phyloP scores from a whole-genome alignment of 1,140 invertebrate species.

The Periplaneta americana region DNA sequence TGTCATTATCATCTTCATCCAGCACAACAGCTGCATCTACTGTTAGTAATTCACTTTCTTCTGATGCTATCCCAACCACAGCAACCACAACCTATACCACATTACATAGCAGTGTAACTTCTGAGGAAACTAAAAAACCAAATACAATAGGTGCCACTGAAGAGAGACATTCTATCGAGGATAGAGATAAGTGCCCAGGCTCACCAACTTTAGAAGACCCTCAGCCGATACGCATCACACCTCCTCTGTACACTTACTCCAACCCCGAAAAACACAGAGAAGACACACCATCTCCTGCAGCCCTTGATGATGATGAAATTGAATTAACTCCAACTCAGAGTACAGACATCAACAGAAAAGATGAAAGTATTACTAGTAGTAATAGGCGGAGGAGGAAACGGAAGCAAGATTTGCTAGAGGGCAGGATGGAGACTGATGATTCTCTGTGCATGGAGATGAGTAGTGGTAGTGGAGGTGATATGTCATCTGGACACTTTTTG shows the following conservation, averaged over 20 bases:
- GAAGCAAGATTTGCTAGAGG: slow-evolving; percentile 41
- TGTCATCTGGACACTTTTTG: neutral
- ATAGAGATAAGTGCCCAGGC: slow-evolving; percentile 22
- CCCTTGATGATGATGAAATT: slow-evolving; percentile 26
- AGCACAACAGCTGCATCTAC: neutral
- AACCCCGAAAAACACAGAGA: slow-evolving; percentile 59
- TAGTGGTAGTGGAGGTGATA: neutral
- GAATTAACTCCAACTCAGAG: slow-evolving; percentile 22
- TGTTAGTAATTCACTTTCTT: neutral
- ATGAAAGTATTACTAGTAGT: slow-evolving; percentile 26
- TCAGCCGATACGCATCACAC: slow-evolving; percentile 60
- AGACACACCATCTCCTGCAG: slow-evolving; percentile 45
- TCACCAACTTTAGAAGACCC: slow-evolving; percentile 54
- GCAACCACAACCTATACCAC: neutral
- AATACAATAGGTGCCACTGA: neutral
- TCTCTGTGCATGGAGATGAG: neutral
- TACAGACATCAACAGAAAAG: slow-evolving; percentile 22
- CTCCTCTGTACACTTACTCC: slow-evolving; percentile 69
- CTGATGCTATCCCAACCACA: neutral
- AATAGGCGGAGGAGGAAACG: slow-evolving; percentile 25
- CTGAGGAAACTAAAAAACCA: neutral
- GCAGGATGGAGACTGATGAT: slow-evolving; percentile 36
- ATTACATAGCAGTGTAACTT: neutral
- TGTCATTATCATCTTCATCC: neutral
- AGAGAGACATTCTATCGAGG: neutral